phyloP scores from a whole-genome alignment of 2,888 invertebrate species.

The Spodoptera picta region DNA sequence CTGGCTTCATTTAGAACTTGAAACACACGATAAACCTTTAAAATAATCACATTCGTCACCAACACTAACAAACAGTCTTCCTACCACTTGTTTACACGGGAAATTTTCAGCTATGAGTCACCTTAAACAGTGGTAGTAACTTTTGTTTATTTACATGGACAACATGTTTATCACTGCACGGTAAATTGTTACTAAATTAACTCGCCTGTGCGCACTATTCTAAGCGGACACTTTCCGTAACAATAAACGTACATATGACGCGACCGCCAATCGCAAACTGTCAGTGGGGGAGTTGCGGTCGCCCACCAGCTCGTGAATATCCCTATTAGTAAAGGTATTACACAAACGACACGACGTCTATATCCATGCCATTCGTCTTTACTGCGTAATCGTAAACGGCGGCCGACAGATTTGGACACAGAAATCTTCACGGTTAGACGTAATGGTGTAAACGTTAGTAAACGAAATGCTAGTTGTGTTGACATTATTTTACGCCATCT shows the following conservation, averaged over 20 bases:
- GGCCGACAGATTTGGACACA: constrained; percentile 66
- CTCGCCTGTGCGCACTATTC: constrained; percentile 36
- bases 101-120: constrained; percentile 66
- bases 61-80: constrained; percentile 24
- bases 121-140: constrained; percentile 51
- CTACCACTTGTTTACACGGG: constrained; percentile 41
- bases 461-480: constrained; percentile 38
- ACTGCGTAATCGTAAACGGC: constrained; percentile 72
- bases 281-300: constrained; percentile 64
- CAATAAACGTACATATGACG: constrained; percentile 70
- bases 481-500: constrained; percentile 43
- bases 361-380: constrained; percentile 69
- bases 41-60: constrained; percentile 47
- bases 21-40: constrained; percentile 26
- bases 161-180: constrained; percentile 59
- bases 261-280: constrained; percentile 77
- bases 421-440: constrained; percentile 54
- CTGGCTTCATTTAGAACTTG: constrained; percentile 29
- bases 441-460: constrained; percentile 48
- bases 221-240: constrained; percentile 41
- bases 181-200: constrained; percentile 41
- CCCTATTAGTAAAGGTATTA: constrained; percentile 76
- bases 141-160: constrained; percentile 77
- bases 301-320: constrained; percentile 73
- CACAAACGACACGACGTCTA: constrained; percentile 67